Evolutionary conservation across 1,140 invertebrate species (phyloP), one percentile per base, ranked within the genome.

Genomic region (Diachasmimorpha longicaudata): DNA sequence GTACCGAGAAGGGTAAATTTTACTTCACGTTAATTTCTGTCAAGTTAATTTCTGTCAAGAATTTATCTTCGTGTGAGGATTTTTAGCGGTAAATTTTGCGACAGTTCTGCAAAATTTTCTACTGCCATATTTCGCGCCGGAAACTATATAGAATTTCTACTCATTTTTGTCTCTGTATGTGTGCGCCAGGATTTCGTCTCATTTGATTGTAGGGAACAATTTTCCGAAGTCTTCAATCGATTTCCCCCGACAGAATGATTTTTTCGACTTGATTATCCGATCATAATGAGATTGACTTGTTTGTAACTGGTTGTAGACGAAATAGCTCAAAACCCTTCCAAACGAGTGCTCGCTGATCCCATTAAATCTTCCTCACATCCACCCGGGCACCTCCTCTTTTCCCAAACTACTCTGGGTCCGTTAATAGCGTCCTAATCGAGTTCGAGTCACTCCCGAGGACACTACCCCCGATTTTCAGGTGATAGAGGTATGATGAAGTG

Each of bases 371-470:
- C 46, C 31, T 39, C 66, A 6, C 3, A 10, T 74, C 36, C 63
- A 31, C 48, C 42, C 70, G 44, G 31, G 39, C 72, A 68, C 16
- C 23, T 19, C 37, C 67, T 55, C 37, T 19, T 55, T 63, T 63
- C 23, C 10, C 58, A 23, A 63, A 63, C 68, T 46, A 63, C 46
- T 46, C 66, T 52, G 23, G 74, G 69, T 42, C 67, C 36, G 74
- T 75, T 75, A 75, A 75, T 75, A 75, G 74, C 67, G 74, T 75
- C 37, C 74, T 75, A 75, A 75, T 75, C 74, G 68, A 75, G 74
- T 75, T 75, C 48, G 73, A 75, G 73, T 70, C 74, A 75, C 74
- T 75, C 37, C 13, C 48, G 74, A 70, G 46, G 42, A 13, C 48
- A 19, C n/a, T 25, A 55, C 70, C 67, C 74, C 44, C 46, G 52